Conservation (phyloP, 23 tunicate species). For the Oikopleura albicans region DNA sequence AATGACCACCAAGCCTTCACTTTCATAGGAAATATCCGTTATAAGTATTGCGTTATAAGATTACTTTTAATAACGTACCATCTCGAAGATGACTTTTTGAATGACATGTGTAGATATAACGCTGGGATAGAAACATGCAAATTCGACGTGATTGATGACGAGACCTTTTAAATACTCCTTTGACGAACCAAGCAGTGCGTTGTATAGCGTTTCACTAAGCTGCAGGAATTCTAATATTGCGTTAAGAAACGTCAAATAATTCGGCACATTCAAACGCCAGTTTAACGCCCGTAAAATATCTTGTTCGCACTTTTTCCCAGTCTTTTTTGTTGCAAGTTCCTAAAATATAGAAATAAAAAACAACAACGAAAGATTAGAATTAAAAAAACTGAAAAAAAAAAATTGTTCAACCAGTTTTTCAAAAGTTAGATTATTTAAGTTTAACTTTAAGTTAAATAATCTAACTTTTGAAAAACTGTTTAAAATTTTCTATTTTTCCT, state of each 20-base stretch:
- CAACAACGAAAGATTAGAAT: no score
- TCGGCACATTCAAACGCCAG: not conserved
- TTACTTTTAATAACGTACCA: no score
- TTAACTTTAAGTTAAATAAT: no score
- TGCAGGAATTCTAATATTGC: not conserved
- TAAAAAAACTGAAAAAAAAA: no score
- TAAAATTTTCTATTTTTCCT: no score
- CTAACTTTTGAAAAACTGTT: no score
- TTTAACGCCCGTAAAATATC: not conserved
- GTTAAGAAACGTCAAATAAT: not conserved
- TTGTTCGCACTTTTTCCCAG: not conserved
- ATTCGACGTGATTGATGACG: not conserved
- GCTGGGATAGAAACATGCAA: not conserved
- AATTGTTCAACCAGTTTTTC: no score
- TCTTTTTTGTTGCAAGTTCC: not conserved
- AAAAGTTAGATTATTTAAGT: no score
- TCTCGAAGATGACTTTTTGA: not conserved
- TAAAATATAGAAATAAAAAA: no score
- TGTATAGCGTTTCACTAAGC: not conserved
- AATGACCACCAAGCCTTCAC: no score
- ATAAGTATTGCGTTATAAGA: no score
- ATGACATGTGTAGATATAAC: not conserved
- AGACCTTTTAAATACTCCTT: not conserved
- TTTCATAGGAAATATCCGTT: no score
- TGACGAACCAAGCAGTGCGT: not conserved